Percentiles rank a stretch among this genome's conserved stretches.
phyloP scores from a whole-genome alignment of 2,113 vertebrate species.

The Phasianus colchicus region DNA sequence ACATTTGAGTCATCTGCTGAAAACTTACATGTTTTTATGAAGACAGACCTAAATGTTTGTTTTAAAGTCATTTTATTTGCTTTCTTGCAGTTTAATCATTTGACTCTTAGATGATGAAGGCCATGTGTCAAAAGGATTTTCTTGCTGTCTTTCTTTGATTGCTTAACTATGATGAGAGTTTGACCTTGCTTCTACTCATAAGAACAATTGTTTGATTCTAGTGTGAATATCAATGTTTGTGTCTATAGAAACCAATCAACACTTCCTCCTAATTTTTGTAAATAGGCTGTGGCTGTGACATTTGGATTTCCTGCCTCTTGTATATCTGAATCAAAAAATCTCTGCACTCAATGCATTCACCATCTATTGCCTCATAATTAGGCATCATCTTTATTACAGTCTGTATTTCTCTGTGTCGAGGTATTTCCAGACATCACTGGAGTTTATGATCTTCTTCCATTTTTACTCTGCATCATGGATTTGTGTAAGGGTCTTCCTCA shows the following conservation, averaged over 20 bases:
- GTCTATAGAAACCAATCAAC: constrained; percentile 49
- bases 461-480: not conserved
- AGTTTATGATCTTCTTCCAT: not conserved
- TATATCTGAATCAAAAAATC: constrained; percentile 35
- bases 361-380: not conserved
- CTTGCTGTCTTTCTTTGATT: not conserved
- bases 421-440: not conserved
- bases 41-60: constrained; percentile 19
- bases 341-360: not conserved
- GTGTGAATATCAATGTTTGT: constrained; percentile 10
- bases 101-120: not conserved
- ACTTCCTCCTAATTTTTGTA: constrained; percentile 41
- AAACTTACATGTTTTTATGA: constrained; percentile 31
- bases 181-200: not conserved
- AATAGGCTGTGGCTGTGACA: constrained; percentile 5
- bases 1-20: constrained; percentile 55
- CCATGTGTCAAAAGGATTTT: not conserved
- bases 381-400: not conserved
- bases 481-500: constrained; percentile 15
- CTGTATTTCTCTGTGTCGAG: not conserved
- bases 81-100: not conserved
- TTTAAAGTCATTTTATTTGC: constrained; percentile 29
- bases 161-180: not conserved
- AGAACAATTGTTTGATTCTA: constrained; percentile 10
- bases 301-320: constrained; percentile 34